Percentiles rank a stretch among this genome's conserved stretches.
Conservation (phyloP, 2,113 vertebrate species). For the Neotoma lepida region DNA sequence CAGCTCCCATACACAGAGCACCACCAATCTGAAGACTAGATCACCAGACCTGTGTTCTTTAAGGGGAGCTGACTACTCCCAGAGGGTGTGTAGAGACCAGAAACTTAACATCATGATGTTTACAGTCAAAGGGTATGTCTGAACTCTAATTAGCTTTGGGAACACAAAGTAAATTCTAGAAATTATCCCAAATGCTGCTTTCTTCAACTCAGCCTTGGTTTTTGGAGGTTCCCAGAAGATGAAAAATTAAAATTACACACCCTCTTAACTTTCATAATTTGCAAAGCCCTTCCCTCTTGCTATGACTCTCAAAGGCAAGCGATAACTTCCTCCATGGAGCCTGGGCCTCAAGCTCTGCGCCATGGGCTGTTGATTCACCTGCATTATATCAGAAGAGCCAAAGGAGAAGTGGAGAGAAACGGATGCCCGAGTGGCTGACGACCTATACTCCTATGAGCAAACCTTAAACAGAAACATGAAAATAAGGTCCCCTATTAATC, state of each 20-base stretch:
- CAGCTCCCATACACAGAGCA: rapidly evolving
- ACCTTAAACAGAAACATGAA: conserved; percentile 70
- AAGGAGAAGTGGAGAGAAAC: not conserved
- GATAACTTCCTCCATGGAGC: conserved; percentile 25
- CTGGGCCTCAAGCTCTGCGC: not conserved
- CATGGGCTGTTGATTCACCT: not conserved
- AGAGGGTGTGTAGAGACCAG: not conserved
- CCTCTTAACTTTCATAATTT: conserved; percentile 29
- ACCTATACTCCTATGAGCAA: conserved; percentile 23
- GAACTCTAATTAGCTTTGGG: conserved; percentile 24
- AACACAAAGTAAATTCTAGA: conserved; percentile 14
- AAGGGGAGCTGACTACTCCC: not conserved
- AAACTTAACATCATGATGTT: not conserved
- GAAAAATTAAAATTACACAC: conserved; percentile 49
- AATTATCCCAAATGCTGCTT: conserved; percentile 27
- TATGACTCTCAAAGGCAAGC: not conserved
- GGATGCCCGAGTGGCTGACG: conserved; percentile 9
- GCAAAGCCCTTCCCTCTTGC: not conserved
- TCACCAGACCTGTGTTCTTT: too few relatives aligned
- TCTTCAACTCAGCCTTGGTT: conserved; percentile 5
- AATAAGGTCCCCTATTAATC: conserved; percentile 76
- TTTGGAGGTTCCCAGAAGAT: not conserved
- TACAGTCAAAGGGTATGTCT: not conserved
- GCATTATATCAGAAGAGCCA: not conserved
- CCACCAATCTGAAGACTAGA: not conserved